Evolutionary conservation across 30 jellyfish, hydroid and myxozoan species (phyloP).

Genomic region (Mastigias papua): DNA sequence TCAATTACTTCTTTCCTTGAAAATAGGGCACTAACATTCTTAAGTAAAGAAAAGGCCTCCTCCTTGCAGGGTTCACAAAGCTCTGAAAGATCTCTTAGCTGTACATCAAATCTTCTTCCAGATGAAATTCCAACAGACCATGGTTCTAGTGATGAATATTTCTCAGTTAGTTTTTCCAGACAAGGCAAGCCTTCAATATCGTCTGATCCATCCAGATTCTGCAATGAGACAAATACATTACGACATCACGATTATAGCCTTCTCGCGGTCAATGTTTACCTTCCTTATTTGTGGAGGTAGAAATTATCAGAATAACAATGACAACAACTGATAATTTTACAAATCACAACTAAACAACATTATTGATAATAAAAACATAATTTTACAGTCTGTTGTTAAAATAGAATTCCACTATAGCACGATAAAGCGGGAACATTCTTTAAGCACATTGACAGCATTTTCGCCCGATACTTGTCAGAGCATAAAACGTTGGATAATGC

Average conservation of each 20-base stretch:
- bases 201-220: conserved; percentile 7
- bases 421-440: too few species aligned
- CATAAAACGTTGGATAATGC: too few species aligned
- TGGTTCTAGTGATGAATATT: conserved; percentile 50
- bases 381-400: too few species aligned
- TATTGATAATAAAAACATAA: too few species aligned
- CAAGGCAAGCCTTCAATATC: not conserved
- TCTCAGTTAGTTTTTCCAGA: conserved; percentile 54
- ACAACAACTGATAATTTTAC: too few species aligned
- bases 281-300: not conserved
- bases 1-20: conserved; percentile 19
- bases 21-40: conserved; percentile 31
- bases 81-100: conserved; percentile 56
- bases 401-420: too few species aligned
- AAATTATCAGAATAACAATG: not conserved
- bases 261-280: not conserved
- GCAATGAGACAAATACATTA: not conserved
- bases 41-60: conserved; percentile 55
- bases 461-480: too few species aligned
- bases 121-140: conserved; percentile 77
- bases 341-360: too few species aligned
- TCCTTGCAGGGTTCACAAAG: conserved; percentile 68
- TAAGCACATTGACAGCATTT: too few species aligned
- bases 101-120: conserved; percentile 79
- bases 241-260: not conserved